Percentiles rank a stretch among this genome's conserved stretches.
Conservation (phyloP, 2,797 vertebrate genomes). For the Bradypodion pumilum region DNA sequence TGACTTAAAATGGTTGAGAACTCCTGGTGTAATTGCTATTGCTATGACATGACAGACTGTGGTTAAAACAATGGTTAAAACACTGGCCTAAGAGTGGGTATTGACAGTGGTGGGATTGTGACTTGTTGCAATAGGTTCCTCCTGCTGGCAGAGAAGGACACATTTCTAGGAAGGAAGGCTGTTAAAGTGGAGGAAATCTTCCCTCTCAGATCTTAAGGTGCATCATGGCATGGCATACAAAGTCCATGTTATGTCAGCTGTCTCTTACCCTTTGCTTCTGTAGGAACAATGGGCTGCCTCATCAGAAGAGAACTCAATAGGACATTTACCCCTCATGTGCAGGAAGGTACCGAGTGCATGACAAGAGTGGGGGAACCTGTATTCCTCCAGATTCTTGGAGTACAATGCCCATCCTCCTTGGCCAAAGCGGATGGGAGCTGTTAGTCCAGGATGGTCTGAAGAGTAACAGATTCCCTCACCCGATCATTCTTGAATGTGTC, state of each 20-base stretch:
- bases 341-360: background rate
- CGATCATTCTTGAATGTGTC: background rate
- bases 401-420: no score
- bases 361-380: no score
- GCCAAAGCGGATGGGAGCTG: no score
- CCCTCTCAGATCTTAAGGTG: background rate
- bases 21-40: no score
- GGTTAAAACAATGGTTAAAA: no score
- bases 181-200: background rate
- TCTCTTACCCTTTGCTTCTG: background rate
- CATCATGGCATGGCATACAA: background rate
- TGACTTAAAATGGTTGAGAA: no score
- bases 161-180: background rate
- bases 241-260: background rate
- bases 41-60: no score
- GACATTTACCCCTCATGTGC: background rate
- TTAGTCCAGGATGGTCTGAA: background rate
- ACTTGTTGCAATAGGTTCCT: background rate
- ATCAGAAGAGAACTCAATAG: background rate
- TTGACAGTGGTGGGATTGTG: background rate
- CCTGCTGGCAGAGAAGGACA: background rate
- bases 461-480: background rate
- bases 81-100: background rate
- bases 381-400: no score
- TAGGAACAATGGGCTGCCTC: background rate